Conservation (phyloP, 2,888 invertebrate genomes). For the Stramonita haemastoma region DNA sequence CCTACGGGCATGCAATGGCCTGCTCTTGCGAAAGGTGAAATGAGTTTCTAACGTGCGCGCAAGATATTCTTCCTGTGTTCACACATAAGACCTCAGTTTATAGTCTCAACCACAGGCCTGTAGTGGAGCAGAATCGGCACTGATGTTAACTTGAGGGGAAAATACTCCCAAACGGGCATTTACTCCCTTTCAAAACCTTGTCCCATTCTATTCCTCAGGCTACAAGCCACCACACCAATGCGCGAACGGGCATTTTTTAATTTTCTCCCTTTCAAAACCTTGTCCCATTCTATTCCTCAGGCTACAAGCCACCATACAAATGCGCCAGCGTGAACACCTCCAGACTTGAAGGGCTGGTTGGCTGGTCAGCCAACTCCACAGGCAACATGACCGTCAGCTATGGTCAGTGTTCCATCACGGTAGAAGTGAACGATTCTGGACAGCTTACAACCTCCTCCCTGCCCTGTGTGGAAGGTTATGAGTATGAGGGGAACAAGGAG, state of each 20-base stretch:
- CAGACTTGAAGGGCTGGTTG: not conserved
- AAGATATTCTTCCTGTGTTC: no score
- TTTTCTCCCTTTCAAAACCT: not conserved
- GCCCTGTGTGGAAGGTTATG: constrained; percentile 3
- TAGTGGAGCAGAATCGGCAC: no score
- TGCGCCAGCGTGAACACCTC: constrained; percentile 23
- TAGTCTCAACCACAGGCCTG: no score
- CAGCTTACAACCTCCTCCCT: not conserved
- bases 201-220: not conserved
- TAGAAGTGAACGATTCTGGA: not conserved
- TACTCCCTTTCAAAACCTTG: not conserved
- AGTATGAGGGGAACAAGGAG: constrained; percentile 1
- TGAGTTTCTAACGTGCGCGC: no score
- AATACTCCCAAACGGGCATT: no score
- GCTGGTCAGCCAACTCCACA: not conserved
- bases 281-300: not conserved
- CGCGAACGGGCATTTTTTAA: not conserved
- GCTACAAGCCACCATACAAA: constrained; percentile 8
- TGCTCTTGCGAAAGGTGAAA: no score
- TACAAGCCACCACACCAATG: constrained; percentile 19
- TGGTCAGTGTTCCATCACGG: not conserved
- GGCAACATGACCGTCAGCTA: not conserved
- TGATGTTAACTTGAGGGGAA: no score
- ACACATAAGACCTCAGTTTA: no score
- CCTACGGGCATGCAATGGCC: no score